Evolutionary conservation across 2,797 vertebrate species (phyloP).

Genomic region (Poeciliopsis infans): DNA sequence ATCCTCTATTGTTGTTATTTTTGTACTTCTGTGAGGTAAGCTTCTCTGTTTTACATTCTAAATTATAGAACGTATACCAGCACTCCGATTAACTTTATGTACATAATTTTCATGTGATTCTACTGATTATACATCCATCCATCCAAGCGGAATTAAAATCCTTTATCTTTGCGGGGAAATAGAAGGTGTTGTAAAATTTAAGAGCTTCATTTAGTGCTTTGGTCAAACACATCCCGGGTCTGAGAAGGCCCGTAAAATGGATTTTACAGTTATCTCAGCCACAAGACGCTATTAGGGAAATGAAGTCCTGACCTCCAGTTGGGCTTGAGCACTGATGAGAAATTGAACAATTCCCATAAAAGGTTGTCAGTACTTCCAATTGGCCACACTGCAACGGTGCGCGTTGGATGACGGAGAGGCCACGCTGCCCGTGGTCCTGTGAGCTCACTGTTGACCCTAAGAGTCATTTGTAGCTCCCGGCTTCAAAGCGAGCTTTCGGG

Average conservation of each 20-base stretch:
- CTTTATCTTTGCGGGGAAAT: background rate
- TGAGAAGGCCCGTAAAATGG: slow-evolving; percentile 9
- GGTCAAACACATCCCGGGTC: slow-evolving; percentile 7
- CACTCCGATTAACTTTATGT: background rate
- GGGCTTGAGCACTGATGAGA: slow-evolving; percentile 30
- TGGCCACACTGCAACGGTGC: slow-evolving; percentile 27
- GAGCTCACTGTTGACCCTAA: slow-evolving; percentile 36
- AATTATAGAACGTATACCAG: background rate
- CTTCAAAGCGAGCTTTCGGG: slow-evolving; percentile 29
- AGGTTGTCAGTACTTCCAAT: slow-evolving; percentile 43
- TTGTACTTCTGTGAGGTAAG: background rate
- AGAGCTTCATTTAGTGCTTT: slow-evolving; percentile 2
- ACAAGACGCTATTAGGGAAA: slow-evolving; percentile 14
- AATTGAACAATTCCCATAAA: slow-evolving; percentile 35
- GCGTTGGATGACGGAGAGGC: slow-evolving; percentile 17
- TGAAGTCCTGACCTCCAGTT: slow-evolving; percentile 26
- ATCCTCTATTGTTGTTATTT: background rate
- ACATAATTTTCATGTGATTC: background rate
- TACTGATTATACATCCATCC: background rate
- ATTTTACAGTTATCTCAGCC: slow-evolving; percentile 14
- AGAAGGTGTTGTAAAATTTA: slow-evolving; percentile 1
- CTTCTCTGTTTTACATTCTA: background rate
- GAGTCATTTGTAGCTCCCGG: slow-evolving; percentile 32
- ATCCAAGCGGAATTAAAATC: background rate
- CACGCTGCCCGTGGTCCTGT: slow-evolving; percentile 20